Evolutionary conservation across 2,888 invertebrate genomes (phyloP), one percentile per base, ranked within the genome.

Genomic region (Germaria angustata): DNA sequence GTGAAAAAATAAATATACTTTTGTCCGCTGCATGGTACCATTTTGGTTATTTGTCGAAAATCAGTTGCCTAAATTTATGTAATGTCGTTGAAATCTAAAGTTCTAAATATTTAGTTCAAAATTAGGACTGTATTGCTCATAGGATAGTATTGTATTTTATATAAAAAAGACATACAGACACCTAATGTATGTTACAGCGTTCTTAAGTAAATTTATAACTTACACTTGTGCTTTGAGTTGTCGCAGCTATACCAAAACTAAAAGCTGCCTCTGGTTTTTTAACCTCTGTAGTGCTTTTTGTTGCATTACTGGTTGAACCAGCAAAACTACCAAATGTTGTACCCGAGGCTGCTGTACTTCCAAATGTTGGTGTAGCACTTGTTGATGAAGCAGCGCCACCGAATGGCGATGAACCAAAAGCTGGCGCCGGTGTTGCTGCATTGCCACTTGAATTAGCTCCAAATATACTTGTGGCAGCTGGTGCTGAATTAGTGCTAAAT

Each of bases 261-360:
- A 87, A 86, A 57, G 84, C 86, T 34, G 86, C 75, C 36, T 87
- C 86, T n/a, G 86, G 82, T 81, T 88, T 88, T 57, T 88, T 88
- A 11, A 87, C 84, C 20, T 87, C 86, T 11, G 86, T 85, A 9
- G 86, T 84, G 69, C 86, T 86, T 80, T 86, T 85, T 61, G 78
- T 80, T 15, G 77, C 72, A 20, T 72, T 59, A 13, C 81, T 77
- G 3, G 83, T 78, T 57, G 85, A 66, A 44, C 84, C 61, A n/a
- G 85, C 84, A 77, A 86, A 86, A 61, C 85, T 84, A 34, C 85
- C 84, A 77, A 79, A 86, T 73, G 80, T 84, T 63, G 79, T 80
- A 32, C 81, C 75, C 5, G 81, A 81, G 59, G 86, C 84, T n/a
- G 85, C 83, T 11, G 86, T 79, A 72, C 85, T 72, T 49, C 87